A percentile compares a stretch with the other conserved stretches of the same genome.
phyloP scores from a whole-genome alignment of 2,113 vertebrate species.

The Amphiprion ocellaris region DNA sequence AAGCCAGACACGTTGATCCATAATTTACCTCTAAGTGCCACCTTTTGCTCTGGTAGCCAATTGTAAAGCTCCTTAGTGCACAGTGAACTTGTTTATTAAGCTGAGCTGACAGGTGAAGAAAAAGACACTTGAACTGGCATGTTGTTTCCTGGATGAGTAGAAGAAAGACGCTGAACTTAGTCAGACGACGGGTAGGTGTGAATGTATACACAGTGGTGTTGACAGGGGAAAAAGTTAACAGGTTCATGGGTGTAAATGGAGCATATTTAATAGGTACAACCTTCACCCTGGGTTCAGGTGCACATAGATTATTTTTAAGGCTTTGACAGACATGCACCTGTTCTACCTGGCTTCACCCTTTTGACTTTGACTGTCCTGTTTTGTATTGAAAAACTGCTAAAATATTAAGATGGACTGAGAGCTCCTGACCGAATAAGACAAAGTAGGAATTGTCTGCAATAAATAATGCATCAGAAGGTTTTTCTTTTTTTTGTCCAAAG shows the following conservation, averaged over 20 bases:
- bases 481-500: slow-evolving; percentile 42
- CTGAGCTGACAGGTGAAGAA: slow-evolving; percentile 41
- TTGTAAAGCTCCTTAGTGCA: slow-evolving; percentile 42
- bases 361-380: slow-evolving; percentile 31
- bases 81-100: slow-evolving; percentile 67
- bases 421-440: slow-evolving; percentile 65
- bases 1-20: slow-evolving; percentile 30
- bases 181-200: neutral
- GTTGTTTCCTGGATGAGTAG: slow-evolving; percentile 11
- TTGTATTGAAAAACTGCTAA: slow-evolving; percentile 50
- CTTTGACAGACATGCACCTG: slow-evolving; percentile 52
- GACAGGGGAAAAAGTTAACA: slow-evolving; percentile 36
- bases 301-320: slow-evolving; percentile 59
- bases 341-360: slow-evolving; percentile 7
- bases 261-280: slow-evolving; percentile 51
- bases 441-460: slow-evolving; percentile 67
- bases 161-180: slow-evolving; percentile 2
- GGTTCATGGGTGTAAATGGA: slow-evolving; percentile 50
- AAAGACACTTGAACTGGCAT: slow-evolving; percentile 44
- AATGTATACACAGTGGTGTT: neutral
- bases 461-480: slow-evolving; percentile 71
- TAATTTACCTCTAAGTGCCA: slow-evolving; percentile 64
- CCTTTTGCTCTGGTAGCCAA: slow-evolving; percentile 33
- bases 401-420: slow-evolving; percentile 74
- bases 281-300: slow-evolving; percentile 57